Base-by-base conservation (phyloP, 2,113 vertebrate species). In the Ictalurus punctatus region DNA sequence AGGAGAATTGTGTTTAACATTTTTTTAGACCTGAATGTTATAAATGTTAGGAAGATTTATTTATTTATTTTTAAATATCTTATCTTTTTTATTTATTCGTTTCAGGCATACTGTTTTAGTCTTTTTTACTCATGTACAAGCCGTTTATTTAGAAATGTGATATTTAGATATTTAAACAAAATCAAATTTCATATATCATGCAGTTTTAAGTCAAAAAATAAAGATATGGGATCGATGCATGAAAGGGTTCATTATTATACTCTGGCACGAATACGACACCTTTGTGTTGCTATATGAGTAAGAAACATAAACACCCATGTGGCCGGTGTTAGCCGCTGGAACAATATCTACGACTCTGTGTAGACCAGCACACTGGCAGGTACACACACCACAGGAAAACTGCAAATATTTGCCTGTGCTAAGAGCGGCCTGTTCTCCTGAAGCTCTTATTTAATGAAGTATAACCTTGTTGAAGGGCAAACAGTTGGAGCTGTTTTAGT, bases 361-460 rank as follows among this genome's bases (percentile, higher is more conserved):
- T 52, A 17, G 14, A 30, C 90, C 90, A 4, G 40, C 76, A 89
- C 78, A 86, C 91, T 93, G 34, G 27, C 52, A 80, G 3, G 52
- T 81, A 93, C 91, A 92, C 34, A 34, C 89, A 86, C 93, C 92
- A 91, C 90, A 92, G 91, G 82, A 92, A 86, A 85, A 86, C 84
- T 86, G 91, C 88, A 92, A 91, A 95, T 93, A 93, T 92, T 81
- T 89, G 84, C 89, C 83, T 59, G 34, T 92, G 83, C 88, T 92
- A 19, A 44, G 34, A 86, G 58, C 79, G 6, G 87, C 80, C 88
- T 69, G 89, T 86, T 93, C 69, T 94, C 92, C 78, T 92, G 89
- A 91, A 91, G 92, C 87, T 87, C 83, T 92, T 91, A 90, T 91
- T 91, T 94, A 93, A 94, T 95, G 88, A 94, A 93, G 92, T 92